phyloP scores from a whole-genome alignment of 2,888 invertebrate genomes.

The Alitta virens region DNA sequence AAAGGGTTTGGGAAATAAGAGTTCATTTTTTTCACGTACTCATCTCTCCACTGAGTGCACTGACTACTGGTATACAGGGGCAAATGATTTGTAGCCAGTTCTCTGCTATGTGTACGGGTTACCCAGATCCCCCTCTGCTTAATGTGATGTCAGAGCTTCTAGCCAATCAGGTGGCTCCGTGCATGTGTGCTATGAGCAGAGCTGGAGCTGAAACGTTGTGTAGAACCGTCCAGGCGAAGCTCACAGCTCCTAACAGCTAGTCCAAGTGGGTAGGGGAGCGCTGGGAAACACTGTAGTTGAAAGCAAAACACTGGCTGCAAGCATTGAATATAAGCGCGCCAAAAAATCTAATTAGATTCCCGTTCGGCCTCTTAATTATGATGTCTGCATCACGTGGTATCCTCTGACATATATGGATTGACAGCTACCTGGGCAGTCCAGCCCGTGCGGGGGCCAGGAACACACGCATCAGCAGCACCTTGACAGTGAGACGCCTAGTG shows the following conservation, averaged over 20 bases:
- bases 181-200: slow-evolving; percentile 2
- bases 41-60: slow-evolving; percentile 14
- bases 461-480: no score
- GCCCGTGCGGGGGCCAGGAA: background rate
- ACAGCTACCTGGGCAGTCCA: background rate
- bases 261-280: no score
- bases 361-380: background rate
- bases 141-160: slow-evolving; percentile 15
- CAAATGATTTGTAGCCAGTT: slow-evolving; percentile 20
- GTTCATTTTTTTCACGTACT: slow-evolving; percentile 25
- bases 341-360: background rate
- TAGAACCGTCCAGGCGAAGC: background rate
- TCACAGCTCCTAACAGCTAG: no score
- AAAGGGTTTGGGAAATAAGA: slow-evolving; percentile 23
- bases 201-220: background rate
- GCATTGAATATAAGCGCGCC: background rate
- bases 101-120: slow-evolving; percentile 16
- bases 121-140: slow-evolving; percentile 14
- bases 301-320: background rate
- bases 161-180: slow-evolving; percentile 16
- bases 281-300: background rate
- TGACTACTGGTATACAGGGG: slow-evolving; percentile 1
- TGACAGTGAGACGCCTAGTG: no score
- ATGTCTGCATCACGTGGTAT: background rate
- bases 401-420: slow-evolving; percentile 1